These are phyloP conservation scores for Connochaetes taurinus DNA, from an alignment of 2,113 vertebrate genomes.

Conservation along the genomic window DNA sequence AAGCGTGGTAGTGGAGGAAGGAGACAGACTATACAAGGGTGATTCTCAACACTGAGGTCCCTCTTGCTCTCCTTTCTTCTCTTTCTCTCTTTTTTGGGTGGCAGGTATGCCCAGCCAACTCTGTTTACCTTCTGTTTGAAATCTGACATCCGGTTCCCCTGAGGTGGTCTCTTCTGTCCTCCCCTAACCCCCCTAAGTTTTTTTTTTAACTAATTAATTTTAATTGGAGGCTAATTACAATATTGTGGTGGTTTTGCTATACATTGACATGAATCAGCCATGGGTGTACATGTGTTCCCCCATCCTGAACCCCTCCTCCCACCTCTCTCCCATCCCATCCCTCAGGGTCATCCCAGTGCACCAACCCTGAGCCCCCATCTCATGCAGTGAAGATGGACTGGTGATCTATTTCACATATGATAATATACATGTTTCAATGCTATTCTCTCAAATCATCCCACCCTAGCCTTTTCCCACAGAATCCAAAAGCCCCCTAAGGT, in stretches of 20 bases:
- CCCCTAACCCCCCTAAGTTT: accelerated
- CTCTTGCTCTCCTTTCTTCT: neutral
- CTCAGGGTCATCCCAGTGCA: neutral
- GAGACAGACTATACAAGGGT: neutral
- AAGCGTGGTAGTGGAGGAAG: neutral
- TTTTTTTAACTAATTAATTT: neutral
- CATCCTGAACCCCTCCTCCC: neutral
- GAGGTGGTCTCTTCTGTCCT: neutral
- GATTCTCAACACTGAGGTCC: neutral
- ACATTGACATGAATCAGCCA: neutral
- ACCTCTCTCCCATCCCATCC: neutral
- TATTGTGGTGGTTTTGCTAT: neutral
- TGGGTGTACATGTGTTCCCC: neutral
- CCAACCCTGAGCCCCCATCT: neutral
- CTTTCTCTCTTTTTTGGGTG: neutral
- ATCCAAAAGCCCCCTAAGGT: neutral
- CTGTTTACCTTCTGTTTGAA: neutral
- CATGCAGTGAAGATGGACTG: neutral
- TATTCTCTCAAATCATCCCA: neutral
- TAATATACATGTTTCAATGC: neutral
- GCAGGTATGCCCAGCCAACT: neutral
- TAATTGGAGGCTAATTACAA: neutral
- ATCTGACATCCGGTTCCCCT: neutral
- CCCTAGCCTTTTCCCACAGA: neutral
- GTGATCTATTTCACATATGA: neutral